Conservation (phyloP, 2,797 vertebrate species). For the Urosaurus nigricauda region DNA sequence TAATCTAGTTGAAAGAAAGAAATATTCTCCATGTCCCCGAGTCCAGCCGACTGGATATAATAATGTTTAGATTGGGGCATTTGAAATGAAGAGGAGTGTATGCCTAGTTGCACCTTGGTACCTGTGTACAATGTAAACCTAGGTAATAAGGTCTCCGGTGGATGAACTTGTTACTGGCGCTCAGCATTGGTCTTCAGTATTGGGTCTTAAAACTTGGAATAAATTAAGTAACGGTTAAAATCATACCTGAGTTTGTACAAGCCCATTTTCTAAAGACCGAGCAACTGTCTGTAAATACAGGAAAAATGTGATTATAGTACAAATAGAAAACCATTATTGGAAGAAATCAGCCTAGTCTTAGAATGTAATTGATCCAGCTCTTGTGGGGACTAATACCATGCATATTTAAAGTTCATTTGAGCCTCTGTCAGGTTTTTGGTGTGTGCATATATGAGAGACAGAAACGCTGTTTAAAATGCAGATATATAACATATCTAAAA, state of each 20-base stretch:
- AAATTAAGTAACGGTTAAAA: not conserved
- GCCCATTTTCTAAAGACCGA: not conserved
- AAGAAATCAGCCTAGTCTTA: not conserved
- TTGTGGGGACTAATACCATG: not conserved
- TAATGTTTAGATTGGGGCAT: not conserved
- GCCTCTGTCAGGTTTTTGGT: not conserved
- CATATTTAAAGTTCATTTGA: not conserved
- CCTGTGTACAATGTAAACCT: not conserved
- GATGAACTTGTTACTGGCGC: conserved; percentile 1
- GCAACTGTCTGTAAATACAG: too few relatives aligned
- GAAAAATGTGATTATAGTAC: too few relatives aligned
- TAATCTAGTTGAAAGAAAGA: not conserved
- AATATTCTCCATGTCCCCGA: not conserved
- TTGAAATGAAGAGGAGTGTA: not conserved
- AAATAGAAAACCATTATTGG: too few relatives aligned
- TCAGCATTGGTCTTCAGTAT: not conserved
- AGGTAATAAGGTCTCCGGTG: not conserved
- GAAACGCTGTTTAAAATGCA: not conserved
- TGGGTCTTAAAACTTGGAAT: not conserved
- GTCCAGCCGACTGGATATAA: too few relatives aligned
- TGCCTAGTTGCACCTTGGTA: not conserved
- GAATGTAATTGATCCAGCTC: not conserved
- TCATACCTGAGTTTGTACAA: not conserved
- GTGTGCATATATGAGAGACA: not conserved
- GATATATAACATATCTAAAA: not conserved